Base-by-base conservation (phyloP, 1,140 invertebrate species). In the Venturia canescens region DNA sequence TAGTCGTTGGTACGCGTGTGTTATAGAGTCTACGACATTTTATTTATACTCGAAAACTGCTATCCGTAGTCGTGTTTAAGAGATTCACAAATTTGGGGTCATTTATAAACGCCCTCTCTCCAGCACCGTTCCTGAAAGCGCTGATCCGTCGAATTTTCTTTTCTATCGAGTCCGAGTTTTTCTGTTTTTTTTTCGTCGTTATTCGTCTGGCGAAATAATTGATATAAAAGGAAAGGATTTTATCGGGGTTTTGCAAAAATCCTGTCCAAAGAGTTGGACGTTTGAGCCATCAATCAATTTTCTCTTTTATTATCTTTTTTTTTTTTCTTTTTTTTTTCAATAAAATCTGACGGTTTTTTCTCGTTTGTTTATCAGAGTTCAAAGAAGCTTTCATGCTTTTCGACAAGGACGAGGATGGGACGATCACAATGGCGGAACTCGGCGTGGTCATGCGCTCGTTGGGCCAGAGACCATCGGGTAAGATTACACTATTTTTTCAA, bases 331-430 rank as follows among this genome's bases (percentile, higher is more conserved):
- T 57, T 57, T 16, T 57, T 57, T 57, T 23, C 82, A 16, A 63
- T 66, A 11, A 66, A 29, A 29, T 27, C 6, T 26, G 21, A 66
- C 13, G 23, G 70, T 84, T 84, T 79, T 70, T 82, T 87, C 92
- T 93, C 16, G 15, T 48, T 48, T 26, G 9, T 66, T 69, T 69
- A 18, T 74, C 74, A 96, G 96, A 98, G 93, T 97, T 97, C 92
- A 97, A 97, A 91, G 97, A 98, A 91, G 97, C 97, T 9, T 98
- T 98, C 90, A 97, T 97, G 95, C 93, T 98, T 29, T 98, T 98
- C 88, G 97, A 98, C 90, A 98, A 98, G 89, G 97, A 98, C 88
- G 96, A 97, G 90, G 97, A 98, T 88, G 97, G 97, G 0, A 96
- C 95, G 34, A 97, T 98, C 84, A 97, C 96, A 23, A 96, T 97